A percentile compares a stretch with the other conserved stretches of the same genome.
phyloP scores from a whole-genome alignment of 2,113 vertebrate species.

The western clawed frog (Xenopus tropicalis) region DNA sequence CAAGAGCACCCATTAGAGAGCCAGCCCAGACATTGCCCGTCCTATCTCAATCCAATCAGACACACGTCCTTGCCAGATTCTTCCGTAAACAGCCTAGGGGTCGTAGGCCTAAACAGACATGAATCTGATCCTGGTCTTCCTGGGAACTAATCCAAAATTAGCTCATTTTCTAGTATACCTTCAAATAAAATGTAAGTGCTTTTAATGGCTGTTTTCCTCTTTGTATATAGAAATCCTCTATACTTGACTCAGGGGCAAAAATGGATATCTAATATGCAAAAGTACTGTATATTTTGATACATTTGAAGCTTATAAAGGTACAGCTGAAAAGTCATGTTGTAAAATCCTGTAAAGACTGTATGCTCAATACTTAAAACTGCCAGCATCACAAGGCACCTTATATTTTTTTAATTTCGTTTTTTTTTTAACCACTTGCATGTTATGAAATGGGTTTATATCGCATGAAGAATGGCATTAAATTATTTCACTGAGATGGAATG shows the following conservation, averaged over 20 bases:
- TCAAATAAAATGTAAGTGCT: conserved; percentile 75
- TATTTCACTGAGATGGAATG: conserved; percentile 69
- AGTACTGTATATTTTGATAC: conserved; percentile 89
- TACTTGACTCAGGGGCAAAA: conserved; percentile 96
- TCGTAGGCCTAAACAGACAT: conserved; percentile 80
- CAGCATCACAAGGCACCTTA: conserved; percentile 80
- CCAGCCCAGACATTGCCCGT: conserved; percentile 66
- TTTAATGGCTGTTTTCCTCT: conserved; percentile 75
- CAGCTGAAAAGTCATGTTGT: conserved; percentile 67
- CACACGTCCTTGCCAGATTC: conserved; percentile 78
- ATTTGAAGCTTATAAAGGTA: conserved; percentile 82
- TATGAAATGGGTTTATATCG: conserved; percentile 68
- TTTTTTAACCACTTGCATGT: conserved; percentile 77
- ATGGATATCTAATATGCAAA: conserved; percentile 87
- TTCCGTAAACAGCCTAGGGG: conserved; percentile 67
- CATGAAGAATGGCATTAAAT: conserved; percentile 79
- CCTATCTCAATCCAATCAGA: conserved; percentile 71
- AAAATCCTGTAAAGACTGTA: conserved; percentile 66
- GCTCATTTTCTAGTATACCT: conserved; percentile 65
- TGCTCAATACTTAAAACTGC: conserved; percentile 78
- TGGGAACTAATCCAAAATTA: conserved; percentile 70
- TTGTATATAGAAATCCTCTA: conserved; percentile 74
- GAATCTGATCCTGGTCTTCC: conserved; percentile 85
- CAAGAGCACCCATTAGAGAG: conserved; percentile 56
- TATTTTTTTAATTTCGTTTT: conserved; percentile 73